Conservation (phyloP, 2,797 vertebrate species). For the Sebastes matsubarae region DNA sequence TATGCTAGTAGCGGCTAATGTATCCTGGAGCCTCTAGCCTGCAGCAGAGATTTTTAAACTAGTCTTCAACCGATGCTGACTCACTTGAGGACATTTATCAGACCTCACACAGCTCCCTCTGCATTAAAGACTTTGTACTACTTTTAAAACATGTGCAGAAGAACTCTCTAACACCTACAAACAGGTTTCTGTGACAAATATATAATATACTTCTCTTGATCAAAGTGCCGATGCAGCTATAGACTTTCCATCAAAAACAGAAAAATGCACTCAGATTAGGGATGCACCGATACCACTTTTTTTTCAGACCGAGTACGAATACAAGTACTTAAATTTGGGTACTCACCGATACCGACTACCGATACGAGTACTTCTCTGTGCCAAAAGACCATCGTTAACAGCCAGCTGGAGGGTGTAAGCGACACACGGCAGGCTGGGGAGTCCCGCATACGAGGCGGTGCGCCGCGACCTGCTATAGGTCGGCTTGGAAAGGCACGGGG, state of each 20-base stretch:
- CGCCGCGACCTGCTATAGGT: too few species aligned
- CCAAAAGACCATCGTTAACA: too few species aligned
- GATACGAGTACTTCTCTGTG: too few species aligned
- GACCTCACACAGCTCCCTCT: neutral
- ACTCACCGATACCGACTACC: too few species aligned
- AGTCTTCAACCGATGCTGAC: neutral
- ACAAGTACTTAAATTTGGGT: too few species aligned
- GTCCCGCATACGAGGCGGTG: accelerated
- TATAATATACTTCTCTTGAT: neutral
- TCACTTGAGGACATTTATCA: neutral
- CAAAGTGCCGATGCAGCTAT: neutral
- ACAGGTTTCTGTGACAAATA: neutral
- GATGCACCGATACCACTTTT: too few species aligned
- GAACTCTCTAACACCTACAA: neutral
- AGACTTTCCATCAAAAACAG: neutral
- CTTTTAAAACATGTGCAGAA: neutral
- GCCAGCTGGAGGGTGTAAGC: too few species aligned
- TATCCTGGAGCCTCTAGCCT: neutral
- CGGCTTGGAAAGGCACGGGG: too few species aligned
- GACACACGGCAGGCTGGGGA: too few species aligned
- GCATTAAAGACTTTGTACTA: neutral
- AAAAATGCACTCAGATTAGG: neutral
- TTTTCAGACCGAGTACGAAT: too few species aligned
- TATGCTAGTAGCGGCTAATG: neutral
- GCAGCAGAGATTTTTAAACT: neutral